Conservation (phyloP, 2,888 invertebrate genomes). For the Scaeva pyrastri region DNA sequence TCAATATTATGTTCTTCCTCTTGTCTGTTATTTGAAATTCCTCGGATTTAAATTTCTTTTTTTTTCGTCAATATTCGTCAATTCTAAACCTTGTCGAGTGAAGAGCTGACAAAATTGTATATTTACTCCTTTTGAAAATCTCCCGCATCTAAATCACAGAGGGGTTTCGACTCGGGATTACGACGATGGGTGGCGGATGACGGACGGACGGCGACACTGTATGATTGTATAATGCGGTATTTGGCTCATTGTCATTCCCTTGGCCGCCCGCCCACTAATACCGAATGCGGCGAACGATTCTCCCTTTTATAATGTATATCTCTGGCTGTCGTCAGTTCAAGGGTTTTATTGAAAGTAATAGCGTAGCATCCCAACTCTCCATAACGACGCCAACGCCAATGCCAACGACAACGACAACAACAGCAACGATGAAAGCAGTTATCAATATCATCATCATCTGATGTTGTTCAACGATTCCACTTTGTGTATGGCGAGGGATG, state of each 20-base stretch:
- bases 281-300: not conserved
- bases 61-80: not conserved
- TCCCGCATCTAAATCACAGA: constrained; percentile 48
- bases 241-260: constrained; percentile 46
- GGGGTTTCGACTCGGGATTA: constrained; percentile 20
- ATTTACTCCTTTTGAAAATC: constrained; percentile 38
- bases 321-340: constrained; percentile 35
- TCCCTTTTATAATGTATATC: not conserved
- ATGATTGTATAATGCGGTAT: constrained; percentile 46
- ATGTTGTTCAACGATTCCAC: constrained; percentile 12
- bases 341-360: constrained; percentile 60
- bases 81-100: too few relatives aligned
- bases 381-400: constrained; percentile 1
- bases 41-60: constrained; percentile 53
- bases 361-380: constrained; percentile 20
- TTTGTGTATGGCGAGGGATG: not conserved
- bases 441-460: constrained; percentile 43
- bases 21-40: constrained; percentile 34
- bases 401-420: constrained; percentile 8
- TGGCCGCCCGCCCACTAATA: not conserved
- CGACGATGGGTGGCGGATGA: not conserved
- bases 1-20: constrained; percentile 17
- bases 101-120: not conserved
- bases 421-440: not conserved
- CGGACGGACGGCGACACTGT: constrained; percentile 15